Conservation (phyloP, 2,113 vertebrate species). For the Arvicanthis niloticus region DNA sequence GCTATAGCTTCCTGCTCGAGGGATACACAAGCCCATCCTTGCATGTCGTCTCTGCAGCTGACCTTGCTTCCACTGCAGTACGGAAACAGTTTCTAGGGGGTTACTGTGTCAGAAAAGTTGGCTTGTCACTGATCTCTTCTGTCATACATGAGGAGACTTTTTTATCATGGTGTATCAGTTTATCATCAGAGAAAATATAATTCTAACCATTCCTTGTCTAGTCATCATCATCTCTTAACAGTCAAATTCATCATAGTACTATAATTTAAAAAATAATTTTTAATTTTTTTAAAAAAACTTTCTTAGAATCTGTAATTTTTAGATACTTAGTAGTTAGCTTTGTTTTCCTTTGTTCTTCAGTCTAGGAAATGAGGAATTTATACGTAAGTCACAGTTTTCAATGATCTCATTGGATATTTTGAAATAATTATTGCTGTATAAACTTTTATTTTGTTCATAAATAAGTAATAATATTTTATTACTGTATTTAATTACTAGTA, state of each 20-base stretch:
- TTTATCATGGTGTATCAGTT: not conserved
- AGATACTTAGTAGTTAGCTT: not conserved
- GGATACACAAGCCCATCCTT: not conserved
- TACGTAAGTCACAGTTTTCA: not conserved
- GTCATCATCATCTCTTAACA: not conserved
- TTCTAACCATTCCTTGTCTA: not conserved
- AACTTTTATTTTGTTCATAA: not conserved
- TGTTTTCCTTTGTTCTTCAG: constrained; percentile 10
- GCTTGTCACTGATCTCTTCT: not conserved
- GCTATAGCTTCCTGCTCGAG: not conserved
- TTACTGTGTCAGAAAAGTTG: not conserved
- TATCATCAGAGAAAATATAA: not conserved
- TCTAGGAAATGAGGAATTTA: not conserved
- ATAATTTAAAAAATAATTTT: not conserved
- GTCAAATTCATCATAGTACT: not conserved
- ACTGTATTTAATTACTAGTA: not conserved
- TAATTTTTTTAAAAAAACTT: not conserved
- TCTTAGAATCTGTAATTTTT: not conserved
- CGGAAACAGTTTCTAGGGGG: not conserved
- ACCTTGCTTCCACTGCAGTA: not conserved
- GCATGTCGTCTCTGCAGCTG: not conserved
- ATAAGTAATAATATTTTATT: not conserved
- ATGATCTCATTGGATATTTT: not conserved
- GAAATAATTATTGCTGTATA: not conserved
- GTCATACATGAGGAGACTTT: not conserved